Percentiles rank a stretch among this genome's conserved stretches.
Conservation (phyloP, 2,797 vertebrate genomes). For the Dendrocincla fuliginosa region DNA sequence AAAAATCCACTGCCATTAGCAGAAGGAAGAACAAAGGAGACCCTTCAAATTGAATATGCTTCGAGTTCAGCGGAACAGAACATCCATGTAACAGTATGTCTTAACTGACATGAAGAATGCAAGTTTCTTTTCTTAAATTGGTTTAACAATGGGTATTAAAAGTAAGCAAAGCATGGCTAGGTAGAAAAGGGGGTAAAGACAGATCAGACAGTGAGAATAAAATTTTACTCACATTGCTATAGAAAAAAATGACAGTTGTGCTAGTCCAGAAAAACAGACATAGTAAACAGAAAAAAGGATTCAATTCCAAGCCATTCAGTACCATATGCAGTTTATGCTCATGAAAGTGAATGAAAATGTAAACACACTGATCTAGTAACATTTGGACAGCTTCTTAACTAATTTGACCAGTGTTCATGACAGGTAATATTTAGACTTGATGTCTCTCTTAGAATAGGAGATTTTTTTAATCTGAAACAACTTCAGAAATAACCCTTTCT, state of each 20-base stretch:
- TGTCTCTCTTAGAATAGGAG: neutral
- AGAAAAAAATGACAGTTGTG: neutral
- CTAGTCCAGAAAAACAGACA: neutral
- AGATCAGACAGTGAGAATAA: neutral
- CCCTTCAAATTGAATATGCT: neutral
- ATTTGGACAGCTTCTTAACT: neutral
- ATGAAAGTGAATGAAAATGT: neutral
- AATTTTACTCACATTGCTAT: neutral
- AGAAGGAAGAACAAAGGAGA: neutral
- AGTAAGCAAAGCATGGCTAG: neutral
- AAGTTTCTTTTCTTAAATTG: neutral
- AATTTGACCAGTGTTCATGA: neutral
- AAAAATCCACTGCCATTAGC: neutral
- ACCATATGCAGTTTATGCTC: fast-evolving
- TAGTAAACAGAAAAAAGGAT: neutral
- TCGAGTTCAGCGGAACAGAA: neutral
- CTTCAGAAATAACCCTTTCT: neutral
- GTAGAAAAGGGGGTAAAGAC: neutral
- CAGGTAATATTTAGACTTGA: neutral
- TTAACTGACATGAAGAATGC: neutral
- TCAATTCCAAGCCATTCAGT: neutral
- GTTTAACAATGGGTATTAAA: neutral
- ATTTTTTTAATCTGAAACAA: neutral
- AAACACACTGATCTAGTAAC: neutral
- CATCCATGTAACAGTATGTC: neutral